Base-by-base conservation (phyloP, 2,113 vertebrate species). In the Osmerus eperlanus region DNA sequence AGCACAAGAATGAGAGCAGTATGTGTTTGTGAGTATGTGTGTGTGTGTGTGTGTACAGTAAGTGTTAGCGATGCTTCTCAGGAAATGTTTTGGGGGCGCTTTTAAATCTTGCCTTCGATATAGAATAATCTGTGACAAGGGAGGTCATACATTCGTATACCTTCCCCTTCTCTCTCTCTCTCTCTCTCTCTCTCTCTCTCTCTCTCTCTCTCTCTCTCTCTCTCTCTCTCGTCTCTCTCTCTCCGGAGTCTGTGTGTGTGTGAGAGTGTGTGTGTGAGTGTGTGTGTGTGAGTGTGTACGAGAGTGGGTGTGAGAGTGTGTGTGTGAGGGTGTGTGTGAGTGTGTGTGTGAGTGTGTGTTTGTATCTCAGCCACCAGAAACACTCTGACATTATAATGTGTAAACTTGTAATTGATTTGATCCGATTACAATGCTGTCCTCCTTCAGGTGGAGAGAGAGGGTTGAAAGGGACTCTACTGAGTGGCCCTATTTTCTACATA, bases 401-500 rank as follows among this genome's bases (percentile, higher is more conserved):
- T 75, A 79, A 84, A 71, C 76, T 77, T 80, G 83, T 89, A 83
- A 89, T 83, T 87, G 84, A 89, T 86, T 86, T 83, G 70, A 83
- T 87, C 84, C 74, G 70, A 73, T 71, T 47, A 75, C 28, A 56
- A 77, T 62, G 68, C 69, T 25, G 63, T 23, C 8, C 79, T 78
- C 82, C 75, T 81, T 15, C 16, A 7, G 14, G 18, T 11, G 61
- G 70, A 63, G 61, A 68, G 53, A 71, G 68, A 79, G 79, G 82
- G 84, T 81, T 78, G 78, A 73, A 83, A 71, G 74, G 76, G 85
- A 85, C 81, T 87, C 84, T 78, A 82, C 82, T 79, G 83, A 90
- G 85, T 85, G 84, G 80, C 71, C 82, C 84, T 75, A 86, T 87
- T 88, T 87, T 89, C 83, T 77, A 83, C 83, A 87, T 88, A 86